Conservation (phyloP, 2,888 invertebrate genomes). For the Rhingia rostrata region DNA sequence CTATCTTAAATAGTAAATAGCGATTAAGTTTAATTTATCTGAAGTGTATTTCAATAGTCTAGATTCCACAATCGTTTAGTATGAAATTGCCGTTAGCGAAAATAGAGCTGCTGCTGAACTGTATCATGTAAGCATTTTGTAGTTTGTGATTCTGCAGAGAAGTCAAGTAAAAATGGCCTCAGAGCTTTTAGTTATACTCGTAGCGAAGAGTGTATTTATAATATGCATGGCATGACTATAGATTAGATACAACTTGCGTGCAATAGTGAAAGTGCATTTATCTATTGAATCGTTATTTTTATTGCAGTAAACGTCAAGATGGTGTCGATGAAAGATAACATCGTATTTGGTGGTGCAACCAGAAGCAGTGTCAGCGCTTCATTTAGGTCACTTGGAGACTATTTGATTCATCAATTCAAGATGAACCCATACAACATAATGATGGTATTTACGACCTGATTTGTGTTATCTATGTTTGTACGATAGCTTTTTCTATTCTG, state of each 20-base stretch:
- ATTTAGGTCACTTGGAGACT: constrained; percentile 83
- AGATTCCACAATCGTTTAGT: too few species aligned
- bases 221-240: not conserved
- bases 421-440: constrained; percentile 84
- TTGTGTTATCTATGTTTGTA: not conserved
- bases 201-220: too few species aligned
- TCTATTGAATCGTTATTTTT: not conserved
- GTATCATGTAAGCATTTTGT: too few species aligned
- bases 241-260: not conserved
- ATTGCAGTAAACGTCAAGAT: too few species aligned
- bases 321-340: constrained; percentile 79
- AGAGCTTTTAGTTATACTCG: too few species aligned
- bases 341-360: constrained; percentile 80
- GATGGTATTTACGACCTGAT: constrained; percentile 80
- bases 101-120: too few species aligned
- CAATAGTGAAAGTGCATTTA: not conserved
- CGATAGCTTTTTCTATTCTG: not conserved
- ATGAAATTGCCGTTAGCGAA: too few species aligned
- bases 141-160: too few species aligned
- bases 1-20: too few species aligned
- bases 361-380: constrained; percentile 74
- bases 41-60: too few species aligned
- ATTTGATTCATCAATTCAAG: constrained; percentile 84
- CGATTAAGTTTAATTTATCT: too few species aligned
- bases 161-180: too few species aligned